Base-by-base conservation (phyloP, 2,888 invertebrate genomes). In the Lottia scabra region DNA sequence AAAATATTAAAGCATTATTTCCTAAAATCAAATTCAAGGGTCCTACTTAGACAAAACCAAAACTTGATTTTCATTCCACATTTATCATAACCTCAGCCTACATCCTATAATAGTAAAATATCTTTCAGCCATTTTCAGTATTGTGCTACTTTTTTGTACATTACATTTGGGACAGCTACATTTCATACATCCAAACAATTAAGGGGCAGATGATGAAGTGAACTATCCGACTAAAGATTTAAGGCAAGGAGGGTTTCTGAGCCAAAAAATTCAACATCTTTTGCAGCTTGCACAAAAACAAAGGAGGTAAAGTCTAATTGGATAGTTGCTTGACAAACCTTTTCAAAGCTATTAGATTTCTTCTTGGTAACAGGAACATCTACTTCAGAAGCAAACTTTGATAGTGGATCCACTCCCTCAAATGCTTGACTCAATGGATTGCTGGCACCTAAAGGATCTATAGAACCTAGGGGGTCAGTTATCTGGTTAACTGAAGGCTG, bases 341-440 rank as follows among this genome's bases (percentile, higher is more conserved):
- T 38, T 16, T 15, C 56, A 56, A 56, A 19, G 19, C 56, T 56
- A 56, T 23, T 56, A 13, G 56, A 56, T 19, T 56, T 56, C 23
- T n/a, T n/a, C 23, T 23, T 56, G 12, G 56, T 19, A 10, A 23
- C 56, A 19, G 56, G 19, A 0, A 94, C 93, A 89, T 94, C 93
- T 85, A 93, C 89, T 65, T 89, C 86, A 2, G 86, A 83, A 27
- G 93, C 93, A 89, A 94, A 93, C 83, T 93, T 93, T 26, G 93
- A 93, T 38, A 95, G 89, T 0, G 95, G 95, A 90, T 95, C 95
- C 0, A 92, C 91, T 43, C 94, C 94, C 85, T 94, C 94, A 4
- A 95, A 87, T 45, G 93, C 92, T 30, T 84, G 75, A 74, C 83
- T 86, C 15, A 89, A 76, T 10, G 82, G 86, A 67, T 83, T 85